These are phyloP conservation scores for Hetaerina americana DNA, from an alignment of 1,140 invertebrate species.

Conservation along the genomic window DNA sequence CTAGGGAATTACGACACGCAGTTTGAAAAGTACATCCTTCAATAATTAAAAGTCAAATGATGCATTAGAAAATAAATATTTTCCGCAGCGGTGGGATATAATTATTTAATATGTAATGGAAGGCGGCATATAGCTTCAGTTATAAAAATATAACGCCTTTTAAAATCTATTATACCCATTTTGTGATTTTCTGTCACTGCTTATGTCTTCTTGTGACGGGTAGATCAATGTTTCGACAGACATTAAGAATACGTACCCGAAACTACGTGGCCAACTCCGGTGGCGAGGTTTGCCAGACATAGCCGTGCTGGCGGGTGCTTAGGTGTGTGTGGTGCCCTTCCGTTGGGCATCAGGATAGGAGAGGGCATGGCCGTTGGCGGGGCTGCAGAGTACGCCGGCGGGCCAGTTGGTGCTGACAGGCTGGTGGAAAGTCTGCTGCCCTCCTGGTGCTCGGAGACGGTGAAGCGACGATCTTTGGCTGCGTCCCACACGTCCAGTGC, in stretches of 20 bases:
- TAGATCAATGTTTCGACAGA: neutral
- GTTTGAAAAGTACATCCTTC: no score
- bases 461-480: neutral
- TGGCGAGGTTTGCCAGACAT: constrained; percentile 4
- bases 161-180: no score
- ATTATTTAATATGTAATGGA: no score
- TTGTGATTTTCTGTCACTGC: no score
- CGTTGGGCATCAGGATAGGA: neutral
- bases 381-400: neutral
- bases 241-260: neutral
- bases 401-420: neutral
- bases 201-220: no score
- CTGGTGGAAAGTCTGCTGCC: neutral
- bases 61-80: no score
- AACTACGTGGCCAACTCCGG: constrained; percentile 8
- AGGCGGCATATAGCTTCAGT: no score
- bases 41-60: no score
- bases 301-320: neutral
- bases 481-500: constrained; percentile 7
- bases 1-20: no score
- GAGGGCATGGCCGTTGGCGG: neutral
- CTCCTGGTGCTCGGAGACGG: constrained; percentile 6
- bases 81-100: no score
- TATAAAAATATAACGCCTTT: no score
- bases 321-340: neutral